Evolutionary conservation across 2,888 invertebrate species (phyloP).

Genomic region (Pterostichus madidus): DNA sequence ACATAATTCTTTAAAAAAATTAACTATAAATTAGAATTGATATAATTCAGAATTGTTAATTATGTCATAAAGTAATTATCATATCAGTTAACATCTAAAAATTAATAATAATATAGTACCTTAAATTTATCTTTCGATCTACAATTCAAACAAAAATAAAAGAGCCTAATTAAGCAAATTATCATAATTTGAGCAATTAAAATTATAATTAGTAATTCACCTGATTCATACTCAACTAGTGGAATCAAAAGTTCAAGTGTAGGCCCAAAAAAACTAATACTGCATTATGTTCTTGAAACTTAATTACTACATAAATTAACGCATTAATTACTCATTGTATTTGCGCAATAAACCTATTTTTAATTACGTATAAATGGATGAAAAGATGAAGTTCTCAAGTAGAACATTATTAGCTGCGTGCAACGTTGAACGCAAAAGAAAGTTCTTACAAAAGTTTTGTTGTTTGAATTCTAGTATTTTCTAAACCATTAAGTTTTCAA

Average conservation of each 20-base stretch:
- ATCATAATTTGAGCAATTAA: slow-evolving; percentile 19
- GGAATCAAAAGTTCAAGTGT: background rate
- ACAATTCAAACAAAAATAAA: background rate
- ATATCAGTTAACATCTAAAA: too few species aligned
- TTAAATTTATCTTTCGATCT: too few species aligned
- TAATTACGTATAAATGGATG: slow-evolving; percentile 1
- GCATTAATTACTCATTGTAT: background rate
- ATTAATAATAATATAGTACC: too few species aligned
- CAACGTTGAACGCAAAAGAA: background rate
- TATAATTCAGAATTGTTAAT: background rate
- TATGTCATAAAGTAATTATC: background rate
- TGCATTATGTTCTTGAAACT: too few species aligned
- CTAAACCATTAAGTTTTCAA: background rate
- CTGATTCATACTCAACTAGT: background rate
- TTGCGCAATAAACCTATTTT: background rate
- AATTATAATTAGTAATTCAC: slow-evolving; percentile 8
- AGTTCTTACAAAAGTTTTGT: background rate
- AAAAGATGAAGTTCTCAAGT: background rate
- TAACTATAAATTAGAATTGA: too few species aligned
- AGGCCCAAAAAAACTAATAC: background rate
- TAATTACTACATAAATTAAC: background rate
- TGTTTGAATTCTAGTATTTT: background rate
- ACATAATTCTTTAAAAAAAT: too few species aligned
- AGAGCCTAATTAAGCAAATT: slow-evolving; percentile 1
- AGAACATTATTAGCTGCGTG: background rate